Base-by-base conservation (phyloP, 2,797 vertebrate genomes). In the Bovichtus variegatus region DNA sequence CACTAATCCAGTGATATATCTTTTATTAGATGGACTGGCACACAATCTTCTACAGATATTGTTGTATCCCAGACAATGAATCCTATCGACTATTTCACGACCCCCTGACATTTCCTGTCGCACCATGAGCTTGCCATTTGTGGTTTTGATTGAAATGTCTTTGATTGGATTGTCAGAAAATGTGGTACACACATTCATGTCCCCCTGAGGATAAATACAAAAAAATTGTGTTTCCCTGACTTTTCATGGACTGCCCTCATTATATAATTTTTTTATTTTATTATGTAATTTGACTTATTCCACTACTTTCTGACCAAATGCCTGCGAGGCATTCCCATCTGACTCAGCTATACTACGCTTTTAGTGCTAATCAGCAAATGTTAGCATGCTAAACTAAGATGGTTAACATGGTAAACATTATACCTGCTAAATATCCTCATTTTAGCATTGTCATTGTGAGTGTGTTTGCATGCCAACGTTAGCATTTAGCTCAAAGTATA, bases 61-160 rank as follows among this genome's bases (percentile, higher is more conserved):
- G 23, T 41, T 31, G 46, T 49, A 21, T 41, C 5, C 25, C 36
- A 51, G 38, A 40, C n/a, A n/a, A n/a, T n/a, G n/a, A n/a, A n/a
- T n/a, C n/a, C n/a, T n/a, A n/a, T n/a, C n/a, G n/a, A n/a, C n/a
- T n/a, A n/a, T n/a, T n/a, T 12, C 21, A 27, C 65, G 23, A 27
- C n/a, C 18, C 31, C 13, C 11, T 21, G 31, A 57, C 27, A 19
- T 54, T 31, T 54, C 18, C 51, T 1, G 23, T 12, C 25, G 12
- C 41, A 46, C 27, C 5, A 4, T 29, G 15, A 19, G 9, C 21
- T 18, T 44, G 16, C 41, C 15, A 44, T 7, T 55, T 31, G 12
- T 34, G 27, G 40, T 54, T 71, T 71, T 72, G 38, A 66, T 19
- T 50, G 25, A 36, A 59, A 71, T 60, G 15, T 25, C 5, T 18